A percentile compares a stretch with the other conserved stretches of the same genome.
phyloP scores from a whole-genome alignment of 1,140 invertebrate species.

The Gyrodactylus salaris region DNA sequence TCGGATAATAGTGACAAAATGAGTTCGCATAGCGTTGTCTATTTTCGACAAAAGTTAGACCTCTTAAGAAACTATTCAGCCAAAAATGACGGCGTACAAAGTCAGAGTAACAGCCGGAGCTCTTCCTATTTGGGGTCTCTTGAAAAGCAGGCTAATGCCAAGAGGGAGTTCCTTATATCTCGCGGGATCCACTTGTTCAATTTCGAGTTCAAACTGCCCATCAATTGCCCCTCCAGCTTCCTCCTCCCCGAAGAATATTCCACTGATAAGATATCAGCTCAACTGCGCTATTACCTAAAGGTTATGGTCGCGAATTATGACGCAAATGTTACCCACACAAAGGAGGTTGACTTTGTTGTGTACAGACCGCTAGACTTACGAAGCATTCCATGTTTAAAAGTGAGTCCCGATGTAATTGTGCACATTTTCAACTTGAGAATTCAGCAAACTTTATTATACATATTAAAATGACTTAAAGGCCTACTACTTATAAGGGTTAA shows the following conservation, averaged over 20 bases:
- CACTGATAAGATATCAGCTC: not conserved
- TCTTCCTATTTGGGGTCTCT: not conserved
- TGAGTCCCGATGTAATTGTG: not conserved
- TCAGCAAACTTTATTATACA: no score
- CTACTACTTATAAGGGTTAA: no score
- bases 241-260: not conserved
- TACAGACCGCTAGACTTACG: not conserved
- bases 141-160: no score
- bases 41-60: not conserved
- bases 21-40: not conserved
- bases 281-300: not conserved
- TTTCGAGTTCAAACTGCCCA: not conserved
- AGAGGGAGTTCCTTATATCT: not conserved
- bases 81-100: not conserved
- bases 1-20: no score
- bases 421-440: no score
- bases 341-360: not conserved
- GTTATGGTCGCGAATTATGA: not conserved
- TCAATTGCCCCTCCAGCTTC: not conserved
- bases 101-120: not conserved
- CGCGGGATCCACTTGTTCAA: not conserved
- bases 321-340: not conserved
- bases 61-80: not conserved
- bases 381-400: not conserved
- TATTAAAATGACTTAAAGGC: no score